Conservation (phyloP, 1,140 invertebrate genomes). For the Galleria mellonella region DNA sequence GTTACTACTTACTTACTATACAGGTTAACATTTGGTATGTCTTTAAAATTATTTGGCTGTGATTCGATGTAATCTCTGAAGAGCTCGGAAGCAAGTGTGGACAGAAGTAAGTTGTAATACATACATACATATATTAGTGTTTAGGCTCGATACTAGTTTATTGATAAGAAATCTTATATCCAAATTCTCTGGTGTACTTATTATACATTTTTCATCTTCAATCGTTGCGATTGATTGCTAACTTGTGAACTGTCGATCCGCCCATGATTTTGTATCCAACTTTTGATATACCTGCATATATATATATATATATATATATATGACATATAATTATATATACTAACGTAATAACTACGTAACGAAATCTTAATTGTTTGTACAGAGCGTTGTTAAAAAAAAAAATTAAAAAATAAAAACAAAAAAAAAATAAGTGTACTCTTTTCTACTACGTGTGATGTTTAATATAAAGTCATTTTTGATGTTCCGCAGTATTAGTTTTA, state of each 20-base stretch:
- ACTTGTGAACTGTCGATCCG: conserved; percentile 25
- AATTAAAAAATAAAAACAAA: conserved; percentile 27
- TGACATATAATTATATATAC: conserved; percentile 10
- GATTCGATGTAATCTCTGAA: conserved; percentile 34
- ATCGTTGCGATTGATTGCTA: conserved; percentile 4
- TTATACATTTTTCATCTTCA: conserved; percentile 1
- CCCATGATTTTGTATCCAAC: conserved; percentile 31
- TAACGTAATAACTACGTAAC: conserved; percentile 18
- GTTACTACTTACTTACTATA: not conserved
- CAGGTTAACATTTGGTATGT: conserved; percentile 41
- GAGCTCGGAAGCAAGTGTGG: not conserved
- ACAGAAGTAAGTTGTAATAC: not conserved
- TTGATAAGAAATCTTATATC: not conserved
- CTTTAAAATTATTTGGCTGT: conserved; percentile 43
- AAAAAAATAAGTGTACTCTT: conserved; percentile 32
- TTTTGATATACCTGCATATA: conserved; percentile 23
- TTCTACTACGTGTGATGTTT: conserved; percentile 24
- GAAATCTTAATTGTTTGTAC: conserved; percentile 42
- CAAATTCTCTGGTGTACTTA: conserved; percentile 2
- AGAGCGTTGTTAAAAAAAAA: conserved; percentile 47
- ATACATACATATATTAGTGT: conserved; percentile 7
- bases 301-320: conserved; percentile 15
- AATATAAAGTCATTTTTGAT: conserved; percentile 46
- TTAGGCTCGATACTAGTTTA: not conserved
- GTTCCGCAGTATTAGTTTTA: conserved; percentile 63